Evolutionary conservation across 2,888 invertebrate genomes (phyloP).

Genomic region (Pristionchus entomophagus): DNA sequence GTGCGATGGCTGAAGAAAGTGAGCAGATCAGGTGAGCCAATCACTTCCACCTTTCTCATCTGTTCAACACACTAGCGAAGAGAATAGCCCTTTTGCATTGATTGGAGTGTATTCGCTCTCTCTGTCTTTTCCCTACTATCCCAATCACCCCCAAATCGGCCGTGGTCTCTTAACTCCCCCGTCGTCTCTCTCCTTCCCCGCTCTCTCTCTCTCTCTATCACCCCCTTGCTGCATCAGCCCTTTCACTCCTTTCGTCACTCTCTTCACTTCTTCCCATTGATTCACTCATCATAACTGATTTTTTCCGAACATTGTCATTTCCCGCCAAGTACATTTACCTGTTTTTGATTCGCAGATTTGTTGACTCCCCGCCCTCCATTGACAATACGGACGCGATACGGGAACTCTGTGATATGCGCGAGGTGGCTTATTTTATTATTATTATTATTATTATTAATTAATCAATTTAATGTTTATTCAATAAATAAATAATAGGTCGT

Average conservation of each 20-base stretch:
- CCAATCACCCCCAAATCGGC: conserved; percentile 28
- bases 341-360: background rate
- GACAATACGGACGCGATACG: conserved; percentile 40
- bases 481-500: too few species aligned
- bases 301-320: too few species aligned
- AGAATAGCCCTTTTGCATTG: conserved; percentile 37
- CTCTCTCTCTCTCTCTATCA: conserved; percentile 22
- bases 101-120: conserved; percentile 38
- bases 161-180: conserved; percentile 25
- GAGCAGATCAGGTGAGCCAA: background rate
- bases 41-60: background rate
- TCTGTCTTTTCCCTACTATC: conserved; percentile 36
- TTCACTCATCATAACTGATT: background rate
- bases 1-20: background rate
- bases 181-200: background rate
- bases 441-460: too few species aligned
- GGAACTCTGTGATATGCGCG: conserved; percentile 44
- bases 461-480: too few species aligned
- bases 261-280: conserved; percentile 15
- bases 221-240: conserved; percentile 1
- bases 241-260: conserved; percentile 45
- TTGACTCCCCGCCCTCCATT: background rate
- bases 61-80: background rate
- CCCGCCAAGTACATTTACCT: too few species aligned
- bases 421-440: too few species aligned